phyloP scores from a whole-genome alignment of 37 sponge, comb jelly and placozoan species.

The Ianthella basta region DNA sequence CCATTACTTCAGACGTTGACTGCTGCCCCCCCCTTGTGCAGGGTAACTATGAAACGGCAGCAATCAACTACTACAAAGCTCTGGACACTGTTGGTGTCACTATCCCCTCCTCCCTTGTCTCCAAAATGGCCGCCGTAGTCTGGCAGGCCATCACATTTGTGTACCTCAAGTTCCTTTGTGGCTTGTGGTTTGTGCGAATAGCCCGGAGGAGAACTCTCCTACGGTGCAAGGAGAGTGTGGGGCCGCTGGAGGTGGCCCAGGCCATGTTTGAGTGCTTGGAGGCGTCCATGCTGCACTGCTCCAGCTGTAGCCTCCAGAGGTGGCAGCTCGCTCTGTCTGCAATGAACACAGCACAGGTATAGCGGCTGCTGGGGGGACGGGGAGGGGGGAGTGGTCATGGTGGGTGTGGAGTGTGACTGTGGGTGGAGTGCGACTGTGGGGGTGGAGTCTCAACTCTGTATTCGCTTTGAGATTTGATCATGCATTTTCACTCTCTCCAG shows the following conservation, averaged over 20 bases:
- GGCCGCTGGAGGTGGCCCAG: constrained; percentile 2
- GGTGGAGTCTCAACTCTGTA: too few relatives aligned
- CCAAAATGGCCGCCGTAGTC: constrained; percentile 37
- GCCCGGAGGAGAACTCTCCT: background rate
- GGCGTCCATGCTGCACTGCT: background rate
- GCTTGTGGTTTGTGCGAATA: background rate
- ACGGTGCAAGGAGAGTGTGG: background rate
- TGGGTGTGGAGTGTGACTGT: too few relatives aligned
- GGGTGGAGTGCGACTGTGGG: too few relatives aligned
- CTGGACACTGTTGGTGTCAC: constrained; percentile 54
- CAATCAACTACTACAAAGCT: constrained; percentile 20
- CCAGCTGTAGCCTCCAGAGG: background rate
- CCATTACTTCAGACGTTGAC: too few relatives aligned
- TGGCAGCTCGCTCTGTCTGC: constrained; percentile 17
- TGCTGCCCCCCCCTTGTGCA: background rate
- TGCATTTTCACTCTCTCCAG: too few relatives aligned
- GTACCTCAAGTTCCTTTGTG: background rate
- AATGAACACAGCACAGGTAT: background rate
- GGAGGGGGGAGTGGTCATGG: too few relatives aligned
- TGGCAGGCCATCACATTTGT: constrained; percentile 56
- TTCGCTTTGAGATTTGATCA: too few relatives aligned
- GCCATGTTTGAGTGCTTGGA: constrained; percentile 6
- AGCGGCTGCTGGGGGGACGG: too few relatives aligned
- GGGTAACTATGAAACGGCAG: constrained; percentile 6
- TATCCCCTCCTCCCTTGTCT: constrained; percentile 50